A percentile compares a stretch with the other conserved stretches of the same genome.
Conservation (phyloP, 2,888 invertebrate species). For the Cataglyphis livida region DNA sequence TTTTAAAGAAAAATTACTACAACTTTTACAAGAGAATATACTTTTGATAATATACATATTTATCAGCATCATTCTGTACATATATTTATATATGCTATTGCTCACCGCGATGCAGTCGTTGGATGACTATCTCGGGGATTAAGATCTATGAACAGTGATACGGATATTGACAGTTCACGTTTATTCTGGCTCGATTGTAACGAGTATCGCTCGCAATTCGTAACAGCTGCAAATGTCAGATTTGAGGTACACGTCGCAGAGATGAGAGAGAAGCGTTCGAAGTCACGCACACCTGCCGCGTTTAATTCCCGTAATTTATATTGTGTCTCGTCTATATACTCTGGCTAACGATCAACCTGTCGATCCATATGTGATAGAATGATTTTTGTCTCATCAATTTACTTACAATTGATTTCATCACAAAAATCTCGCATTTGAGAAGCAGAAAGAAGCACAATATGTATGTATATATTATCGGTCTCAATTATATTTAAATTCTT, state of each 20-base stretch:
- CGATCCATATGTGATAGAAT: background rate
- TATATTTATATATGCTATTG: background rate
- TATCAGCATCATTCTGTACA: background rate
- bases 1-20: background rate
- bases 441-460: background rate
- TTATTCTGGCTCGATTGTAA: slow-evolving; percentile 20
- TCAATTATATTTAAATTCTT: background rate
- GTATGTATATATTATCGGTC: background rate
- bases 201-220: slow-evolving; percentile 51
- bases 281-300: slow-evolving; percentile 73
- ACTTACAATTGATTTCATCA: background rate
- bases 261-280: slow-evolving; percentile 48
- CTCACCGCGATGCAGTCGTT: slow-evolving; percentile 12
- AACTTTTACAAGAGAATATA: background rate
- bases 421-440: background rate
- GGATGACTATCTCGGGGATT: background rate
- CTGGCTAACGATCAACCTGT: slow-evolving; percentile 49
- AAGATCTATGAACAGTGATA: slow-evolving; percentile 12
- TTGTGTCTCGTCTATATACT: slow-evolving; percentile 68
- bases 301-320: slow-evolving; percentile 73
- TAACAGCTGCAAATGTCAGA: slow-evolving; percentile 73
- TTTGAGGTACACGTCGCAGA: slow-evolving; percentile 59
- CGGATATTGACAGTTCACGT: slow-evolving; percentile 11
- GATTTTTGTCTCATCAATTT: background rate
- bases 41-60: background rate